Evolutionary conservation across 1,140 invertebrate species (phyloP).

Genomic region (Bombus picipes): DNA sequence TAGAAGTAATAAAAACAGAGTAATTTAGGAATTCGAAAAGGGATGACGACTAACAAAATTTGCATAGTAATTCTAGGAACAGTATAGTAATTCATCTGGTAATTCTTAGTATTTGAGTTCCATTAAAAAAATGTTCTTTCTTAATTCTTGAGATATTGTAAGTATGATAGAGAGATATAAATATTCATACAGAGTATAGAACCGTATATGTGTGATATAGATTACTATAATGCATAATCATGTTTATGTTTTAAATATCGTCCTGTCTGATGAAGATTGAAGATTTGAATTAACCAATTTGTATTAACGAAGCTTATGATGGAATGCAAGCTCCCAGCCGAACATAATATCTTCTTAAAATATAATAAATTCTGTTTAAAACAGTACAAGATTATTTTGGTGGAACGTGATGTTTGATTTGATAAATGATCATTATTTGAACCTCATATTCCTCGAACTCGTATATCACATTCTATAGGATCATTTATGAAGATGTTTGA

Average conservation of each 20-base stretch:
- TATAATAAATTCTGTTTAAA: neutral
- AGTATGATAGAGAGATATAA: neutral
- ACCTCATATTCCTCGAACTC: neutral
- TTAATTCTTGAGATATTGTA: too few relatives aligned
- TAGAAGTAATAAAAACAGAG: too few relatives aligned
- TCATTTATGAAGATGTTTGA: too few relatives aligned
- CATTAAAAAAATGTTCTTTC: too few relatives aligned
- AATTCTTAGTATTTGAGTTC: too few relatives aligned
- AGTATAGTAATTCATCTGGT: too few relatives aligned
- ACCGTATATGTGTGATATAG: neutral
- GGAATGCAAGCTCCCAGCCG: too few relatives aligned
- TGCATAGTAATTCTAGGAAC: too few relatives aligned
- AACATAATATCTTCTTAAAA: too few relatives aligned
- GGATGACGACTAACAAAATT: too few relatives aligned
- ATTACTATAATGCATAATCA: neutral
- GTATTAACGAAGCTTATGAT: neutral
- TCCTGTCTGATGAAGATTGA: neutral
- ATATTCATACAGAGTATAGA: neutral
- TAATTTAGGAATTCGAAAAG: too few relatives aligned
- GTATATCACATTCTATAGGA: neutral
- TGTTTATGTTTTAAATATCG: neutral
- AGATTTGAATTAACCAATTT: neutral
- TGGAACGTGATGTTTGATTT: neutral
- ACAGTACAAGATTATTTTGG: neutral
- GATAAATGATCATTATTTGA: neutral